Conservation (phyloP, 2,113 vertebrate genomes). For the Xiphias gladius region DNA sequence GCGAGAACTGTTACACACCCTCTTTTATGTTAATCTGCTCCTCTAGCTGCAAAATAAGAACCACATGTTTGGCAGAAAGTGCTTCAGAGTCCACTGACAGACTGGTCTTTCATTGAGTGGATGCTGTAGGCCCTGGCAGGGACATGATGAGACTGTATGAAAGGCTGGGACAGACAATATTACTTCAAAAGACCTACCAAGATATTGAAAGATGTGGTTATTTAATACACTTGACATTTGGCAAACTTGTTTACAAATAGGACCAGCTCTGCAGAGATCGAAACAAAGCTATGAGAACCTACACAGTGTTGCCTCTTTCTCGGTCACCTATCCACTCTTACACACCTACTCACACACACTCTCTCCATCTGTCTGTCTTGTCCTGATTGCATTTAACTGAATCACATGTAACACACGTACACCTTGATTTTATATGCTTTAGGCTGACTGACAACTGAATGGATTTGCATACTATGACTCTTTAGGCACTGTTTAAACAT, state of each 20-base stretch:
- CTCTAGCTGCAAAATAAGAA: constrained; percentile 84
- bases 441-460: not conserved
- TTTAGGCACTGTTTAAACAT: no score
- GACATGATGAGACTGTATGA: constrained; percentile 40
- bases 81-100: constrained; percentile 73
- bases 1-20: constrained; percentile 81
- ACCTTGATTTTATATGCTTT: constrained; percentile 44
- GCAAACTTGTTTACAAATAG: constrained; percentile 22
- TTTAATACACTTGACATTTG: constrained; percentile 53
- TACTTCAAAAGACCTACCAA: constrained; percentile 22
- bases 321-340: not conserved
- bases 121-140: constrained; percentile 59
- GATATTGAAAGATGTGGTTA: constrained; percentile 56
- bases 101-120: constrained; percentile 79
- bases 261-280: constrained; percentile 26
- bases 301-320: not conserved
- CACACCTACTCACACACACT: not conserved
- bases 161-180: constrained; percentile 34
- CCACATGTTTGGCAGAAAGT: constrained; percentile 83
- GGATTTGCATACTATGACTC: not conserved
- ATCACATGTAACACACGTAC: not conserved
- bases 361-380: not conserved
- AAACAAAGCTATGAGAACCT: constrained; percentile 19
- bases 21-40: constrained; percentile 87
- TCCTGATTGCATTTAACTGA: constrained; percentile 4